phyloP scores from a whole-genome alignment of 2,888 invertebrate genomes.

The Leptarthrus brevirostris region DNA sequence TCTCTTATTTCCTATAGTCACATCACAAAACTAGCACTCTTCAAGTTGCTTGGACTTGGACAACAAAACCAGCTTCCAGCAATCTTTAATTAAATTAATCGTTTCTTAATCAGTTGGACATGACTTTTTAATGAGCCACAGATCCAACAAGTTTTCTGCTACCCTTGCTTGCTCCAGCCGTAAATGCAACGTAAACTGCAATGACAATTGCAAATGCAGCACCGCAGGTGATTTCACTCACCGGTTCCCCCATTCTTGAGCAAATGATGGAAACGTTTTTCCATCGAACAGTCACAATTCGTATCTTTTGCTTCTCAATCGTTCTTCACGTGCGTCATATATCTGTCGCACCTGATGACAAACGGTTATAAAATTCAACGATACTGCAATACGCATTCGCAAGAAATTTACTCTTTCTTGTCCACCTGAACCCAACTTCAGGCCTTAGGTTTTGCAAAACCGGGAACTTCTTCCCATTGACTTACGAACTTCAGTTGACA shows the following conservation, averaged over 20 bases:
- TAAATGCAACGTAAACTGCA: not conserved
- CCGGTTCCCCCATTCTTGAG: not conserved
- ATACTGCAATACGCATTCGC: not conserved
- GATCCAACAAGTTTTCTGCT: constrained; percentile 12
- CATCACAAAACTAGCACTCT: constrained; percentile 10
- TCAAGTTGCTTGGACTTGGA: not conserved
- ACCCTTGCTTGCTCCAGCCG: not conserved
- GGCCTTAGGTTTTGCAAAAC: not conserved
- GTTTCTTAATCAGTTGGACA: constrained; percentile 54
- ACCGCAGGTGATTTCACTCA: constrained; percentile 44
- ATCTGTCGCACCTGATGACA: constrained; percentile 51
- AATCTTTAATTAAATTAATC: constrained; percentile 55
- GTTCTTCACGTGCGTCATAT: constrained; percentile 14
- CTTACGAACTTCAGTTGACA: constrained; percentile 44
- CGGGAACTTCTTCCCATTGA: constrained; percentile 12
- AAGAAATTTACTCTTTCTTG: not conserved
- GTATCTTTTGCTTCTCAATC: not conserved
- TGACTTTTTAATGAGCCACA: constrained; percentile 53
- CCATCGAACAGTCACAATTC: too few species aligned
- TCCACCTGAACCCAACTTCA: not conserved
- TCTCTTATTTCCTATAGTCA: constrained; percentile 26
- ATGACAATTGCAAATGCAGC: constrained; percentile 7
- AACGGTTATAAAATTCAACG: constrained; percentile 48
- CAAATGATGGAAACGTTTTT: too few species aligned
- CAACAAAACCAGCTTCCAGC: constrained; percentile 17